These are phyloP conservation scores for Erpetoichthys calabaricus DNA, from an alignment of 2,797 vertebrate species.

Conservation along the genomic window DNA sequence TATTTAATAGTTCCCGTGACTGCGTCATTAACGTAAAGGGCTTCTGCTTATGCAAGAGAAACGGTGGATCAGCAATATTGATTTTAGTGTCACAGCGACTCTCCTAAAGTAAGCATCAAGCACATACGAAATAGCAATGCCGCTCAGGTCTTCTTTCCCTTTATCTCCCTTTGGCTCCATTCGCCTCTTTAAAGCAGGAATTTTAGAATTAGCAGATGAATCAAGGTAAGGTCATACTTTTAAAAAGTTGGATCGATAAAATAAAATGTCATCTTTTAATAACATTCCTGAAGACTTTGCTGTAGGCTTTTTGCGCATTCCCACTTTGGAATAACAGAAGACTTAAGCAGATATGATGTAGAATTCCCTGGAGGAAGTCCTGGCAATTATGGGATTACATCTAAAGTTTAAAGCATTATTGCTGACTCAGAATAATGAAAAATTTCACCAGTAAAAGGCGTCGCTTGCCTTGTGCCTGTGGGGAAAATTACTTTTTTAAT, in stretches of 20 bases:
- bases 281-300: slow-evolving; percentile 38
- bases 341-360: slow-evolving; percentile 2
- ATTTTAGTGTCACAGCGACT: slow-evolving; percentile 62
- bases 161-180: slow-evolving; percentile 33
- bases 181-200: slow-evolving; percentile 23
- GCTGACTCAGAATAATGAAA: slow-evolving; percentile 9
- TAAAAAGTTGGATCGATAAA: slow-evolving; percentile 53
- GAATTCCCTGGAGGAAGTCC: slow-evolving; percentile 4
- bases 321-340: slow-evolving; percentile 4
- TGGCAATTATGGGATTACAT: slow-evolving; percentile 5
- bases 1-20: slow-evolving; percentile 24
- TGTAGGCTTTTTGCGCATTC: slow-evolving; percentile 4
- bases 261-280: slow-evolving; percentile 48
- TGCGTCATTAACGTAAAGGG: slow-evolving; percentile 47
- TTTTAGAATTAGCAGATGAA: slow-evolving; percentile 33
- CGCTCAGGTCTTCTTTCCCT: slow-evolving; percentile 18
- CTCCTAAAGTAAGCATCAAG: slow-evolving; percentile 73
- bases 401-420: slow-evolving; percentile 7
- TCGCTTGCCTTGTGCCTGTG: too few relatives aligned
- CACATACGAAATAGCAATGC: slow-evolving; percentile 47
- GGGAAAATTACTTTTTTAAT: too few relatives aligned
- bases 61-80: slow-evolving; percentile 62
- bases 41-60: slow-evolving; percentile 78
- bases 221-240: slow-evolving; percentile 44
- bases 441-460: neutral